phyloP scores from a whole-genome alignment of 2,797 vertebrate species.

The Schizopygopsis malacanthus region DNA sequence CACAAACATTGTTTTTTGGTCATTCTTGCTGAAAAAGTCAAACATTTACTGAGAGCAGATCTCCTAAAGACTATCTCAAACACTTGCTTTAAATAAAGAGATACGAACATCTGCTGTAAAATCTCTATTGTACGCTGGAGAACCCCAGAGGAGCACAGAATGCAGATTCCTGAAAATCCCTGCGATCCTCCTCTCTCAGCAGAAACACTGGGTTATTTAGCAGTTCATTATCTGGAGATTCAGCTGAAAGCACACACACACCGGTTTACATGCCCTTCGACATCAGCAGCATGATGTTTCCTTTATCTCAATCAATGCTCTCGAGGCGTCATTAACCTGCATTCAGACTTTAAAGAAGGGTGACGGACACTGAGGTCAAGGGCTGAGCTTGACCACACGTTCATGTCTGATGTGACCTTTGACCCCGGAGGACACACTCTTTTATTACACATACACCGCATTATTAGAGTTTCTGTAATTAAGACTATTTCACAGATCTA shows the following conservation, averaged over 20 bases:
- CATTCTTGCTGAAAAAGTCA: background rate
- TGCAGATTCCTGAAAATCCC: constrained; percentile 39
- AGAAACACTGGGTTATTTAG: constrained; percentile 13
- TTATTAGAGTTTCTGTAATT: background rate
- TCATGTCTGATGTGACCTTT: constrained; percentile 12
- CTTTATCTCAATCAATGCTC: background rate
- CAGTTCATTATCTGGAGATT: constrained; percentile 17
- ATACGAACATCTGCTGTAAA: constrained; percentile 8
- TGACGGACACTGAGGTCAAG: background rate
- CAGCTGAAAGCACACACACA: constrained; percentile 27
- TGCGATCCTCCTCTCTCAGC: constrained; percentile 17
- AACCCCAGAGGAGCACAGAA: constrained; percentile 41
- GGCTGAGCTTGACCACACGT: background rate
- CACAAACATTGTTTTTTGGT: background rate
- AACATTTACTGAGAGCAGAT: background rate
- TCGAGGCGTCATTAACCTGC: background rate
- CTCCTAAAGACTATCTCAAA: background rate
- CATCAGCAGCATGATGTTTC: constrained; percentile 4
- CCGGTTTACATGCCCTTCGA: constrained; percentile 11
- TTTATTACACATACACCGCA: background rate
- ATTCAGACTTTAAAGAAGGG: background rate
- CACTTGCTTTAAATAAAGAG: constrained; percentile 1
- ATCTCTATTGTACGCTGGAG: constrained; percentile 36
- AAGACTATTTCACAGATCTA: background rate
- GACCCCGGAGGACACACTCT: background rate